Evolutionary conservation across 2,888 invertebrate species (phyloP).

Genomic region (Sminthurinus aureus): DNA sequence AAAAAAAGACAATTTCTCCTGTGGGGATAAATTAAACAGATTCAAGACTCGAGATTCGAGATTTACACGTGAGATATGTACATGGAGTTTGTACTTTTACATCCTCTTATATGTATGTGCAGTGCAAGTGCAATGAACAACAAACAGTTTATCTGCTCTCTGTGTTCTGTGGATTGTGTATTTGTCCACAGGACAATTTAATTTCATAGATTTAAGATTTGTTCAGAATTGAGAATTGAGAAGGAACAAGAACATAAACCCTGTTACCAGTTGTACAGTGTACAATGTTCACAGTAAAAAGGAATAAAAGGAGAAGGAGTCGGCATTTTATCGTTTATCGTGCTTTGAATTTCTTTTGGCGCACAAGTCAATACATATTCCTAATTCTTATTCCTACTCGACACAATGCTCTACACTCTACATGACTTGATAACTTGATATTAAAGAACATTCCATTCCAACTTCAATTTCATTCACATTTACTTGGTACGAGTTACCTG

Average conservation of each 20-base stretch:
- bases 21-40: too few species aligned
- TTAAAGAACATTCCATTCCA: constrained; percentile 21
- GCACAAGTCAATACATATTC: too few species aligned
- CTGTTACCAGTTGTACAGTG: too few species aligned
- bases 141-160: not conserved
- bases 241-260: too few species aligned
- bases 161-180: not conserved
- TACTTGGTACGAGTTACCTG: not conserved
- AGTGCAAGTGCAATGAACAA: too few species aligned
- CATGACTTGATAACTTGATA: constrained; percentile 14
- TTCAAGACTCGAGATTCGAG: not conserved
- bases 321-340: constrained; percentile 1
- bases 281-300: too few species aligned
- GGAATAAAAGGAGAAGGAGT: not conserved
- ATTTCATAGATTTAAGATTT: constrained; percentile 5
- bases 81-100: not conserved
- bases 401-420: not conserved
- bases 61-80: constrained; percentile 7
- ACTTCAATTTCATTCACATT: constrained; percentile 16
- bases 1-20: too few species aligned
- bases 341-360: constrained; percentile 10
- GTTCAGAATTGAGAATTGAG: too few species aligned
- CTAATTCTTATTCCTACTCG: too few species aligned
- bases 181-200: constrained; percentile 34
- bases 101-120: not conserved